Evolutionary conservation across 30 jellyfish, hydroid and myxozoan genomes (phyloP), one percentile per base, ranked within the genome.

Genomic region (Turritopsis rubra): DNA sequence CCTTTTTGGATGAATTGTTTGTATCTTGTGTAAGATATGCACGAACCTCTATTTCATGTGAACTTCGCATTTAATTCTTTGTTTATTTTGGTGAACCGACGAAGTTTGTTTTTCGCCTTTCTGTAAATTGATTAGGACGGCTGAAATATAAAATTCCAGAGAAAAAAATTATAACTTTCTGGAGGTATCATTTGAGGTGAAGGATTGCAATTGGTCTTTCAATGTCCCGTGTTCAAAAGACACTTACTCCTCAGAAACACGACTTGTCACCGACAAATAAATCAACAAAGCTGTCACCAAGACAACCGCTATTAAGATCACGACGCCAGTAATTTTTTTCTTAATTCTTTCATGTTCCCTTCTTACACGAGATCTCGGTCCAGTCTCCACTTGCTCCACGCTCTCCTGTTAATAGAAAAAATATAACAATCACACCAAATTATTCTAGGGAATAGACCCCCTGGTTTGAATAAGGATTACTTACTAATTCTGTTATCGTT

Each of bases 241-340:
- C 30, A 68, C 77, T 68, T 68, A 68, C 77, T n/a, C 77, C 19
- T 68, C 77, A 7, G 77, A 16, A 68, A 27, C 30, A 8, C 77
- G 77, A 9, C 77, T 27, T 27, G 77, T 68, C 16, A 68, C 30
- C 16, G 77, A 68, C 28, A 68, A 27, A 27, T 68, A 68, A 9
- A 68, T 68, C 77, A 68, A 68, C 21, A 68, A 19, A 68, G 77
- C 28, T 16, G 77, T 19, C 16, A 68, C 77, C 30, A 27, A 17
- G 9, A 68, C 9, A 68, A 68, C 19, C 17, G 77, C 77, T 22
- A 68, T n/a, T 19, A 27, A n/a, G 28, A 68, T 68, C 22, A 68
- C 17, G 8, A 68, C 9, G 21, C 77, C 28, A 7, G 77, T 27
- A 17, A 68, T 68, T 68, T 27, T 68, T 19, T 27, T 23, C 19